phyloP scores from a whole-genome alignment of 1,140 invertebrate species.

The Dendroctonus valens region DNA sequence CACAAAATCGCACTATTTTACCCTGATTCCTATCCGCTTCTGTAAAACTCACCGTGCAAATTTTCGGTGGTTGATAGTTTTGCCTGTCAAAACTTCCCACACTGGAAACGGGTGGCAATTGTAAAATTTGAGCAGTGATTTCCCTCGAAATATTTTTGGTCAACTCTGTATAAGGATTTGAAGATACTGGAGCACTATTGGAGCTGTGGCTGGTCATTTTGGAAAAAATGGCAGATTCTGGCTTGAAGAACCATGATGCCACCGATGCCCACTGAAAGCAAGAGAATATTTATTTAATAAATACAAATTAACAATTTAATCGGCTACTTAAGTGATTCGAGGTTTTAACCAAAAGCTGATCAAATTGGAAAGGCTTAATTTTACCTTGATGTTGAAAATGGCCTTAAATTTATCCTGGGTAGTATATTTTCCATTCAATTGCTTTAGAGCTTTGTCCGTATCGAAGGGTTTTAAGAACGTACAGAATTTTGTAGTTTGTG shows the following conservation, averaged over 20 bases:
- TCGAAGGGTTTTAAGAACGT: constrained; percentile 16
- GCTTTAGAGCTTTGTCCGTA: constrained; percentile 12
- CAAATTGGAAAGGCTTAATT: neutral
- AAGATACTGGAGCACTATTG: constrained; percentile 5
- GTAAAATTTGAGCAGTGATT: too few species aligned
- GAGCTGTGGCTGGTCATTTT: constrained; percentile 37
- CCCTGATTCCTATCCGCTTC: too few species aligned
- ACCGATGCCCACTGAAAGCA: constrained; percentile 53
- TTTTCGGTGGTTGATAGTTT: constrained; percentile 48
- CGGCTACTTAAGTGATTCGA: too few species aligned
- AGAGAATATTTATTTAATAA: too few species aligned
- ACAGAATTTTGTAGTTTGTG: constrained; percentile 21
- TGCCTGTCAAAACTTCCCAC: constrained; percentile 31
- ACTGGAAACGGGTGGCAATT: neutral
- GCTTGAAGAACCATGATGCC: constrained; percentile 54
- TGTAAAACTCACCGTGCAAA: constrained; percentile 50
- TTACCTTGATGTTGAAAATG: constrained; percentile 5
- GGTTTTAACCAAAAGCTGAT: too few species aligned
- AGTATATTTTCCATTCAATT: constrained; percentile 20
- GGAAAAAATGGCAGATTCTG: constrained; percentile 45
- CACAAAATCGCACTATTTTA: too few species aligned
- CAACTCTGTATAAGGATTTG: neutral
- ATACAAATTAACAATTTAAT: too few species aligned
- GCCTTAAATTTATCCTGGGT: constrained; percentile 2
- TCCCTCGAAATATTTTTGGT: too few species aligned